Evolutionary conservation across 2,113 vertebrate species (phyloP).

Genomic region (Oreotrochilus melanogaster): DNA sequence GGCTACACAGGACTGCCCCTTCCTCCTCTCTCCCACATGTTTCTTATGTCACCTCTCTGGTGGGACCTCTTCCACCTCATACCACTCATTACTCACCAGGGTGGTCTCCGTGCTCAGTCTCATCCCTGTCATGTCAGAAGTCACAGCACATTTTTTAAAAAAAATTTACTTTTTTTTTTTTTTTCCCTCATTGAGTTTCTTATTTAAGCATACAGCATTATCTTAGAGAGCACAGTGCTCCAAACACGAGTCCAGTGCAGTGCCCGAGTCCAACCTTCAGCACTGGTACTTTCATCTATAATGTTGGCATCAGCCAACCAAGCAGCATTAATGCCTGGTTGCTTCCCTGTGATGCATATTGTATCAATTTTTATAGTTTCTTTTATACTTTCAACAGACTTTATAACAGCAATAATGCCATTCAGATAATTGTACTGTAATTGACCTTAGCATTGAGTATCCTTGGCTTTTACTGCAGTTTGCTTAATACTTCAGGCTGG

Average conservation of each 20-base stretch:
- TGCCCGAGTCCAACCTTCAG: too few relatives aligned
- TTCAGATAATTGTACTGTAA: constrained; percentile 79
- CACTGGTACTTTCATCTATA: background rate
- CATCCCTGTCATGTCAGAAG: background rate
- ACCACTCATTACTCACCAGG: background rate
- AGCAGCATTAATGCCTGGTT: background rate
- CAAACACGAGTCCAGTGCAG: background rate
- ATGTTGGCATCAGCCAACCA: background rate
- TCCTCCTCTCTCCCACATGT: rapidly evolving
- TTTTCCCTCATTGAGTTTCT: background rate
- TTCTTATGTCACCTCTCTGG: background rate
- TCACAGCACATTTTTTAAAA: too few relatives aligned
- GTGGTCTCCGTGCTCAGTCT: background rate
- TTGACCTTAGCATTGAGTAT: constrained; percentile 76
- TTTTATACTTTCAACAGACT: constrained; percentile 62
- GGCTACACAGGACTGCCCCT: background rate
- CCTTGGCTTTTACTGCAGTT: constrained; percentile 77
- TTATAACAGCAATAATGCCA: constrained; percentile 75
- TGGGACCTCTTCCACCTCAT: background rate
- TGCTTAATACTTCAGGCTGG: constrained; percentile 76
- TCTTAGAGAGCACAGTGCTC: background rate
- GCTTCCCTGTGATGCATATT: background rate
- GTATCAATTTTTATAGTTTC: constrained; percentile 59
- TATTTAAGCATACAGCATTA: background rate
- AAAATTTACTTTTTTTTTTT: background rate